Evolutionary conservation across 2,797 vertebrate species (phyloP), one percentile per base, ranked within the genome.

Genomic region (Coccyzus lansbergi): DNA sequence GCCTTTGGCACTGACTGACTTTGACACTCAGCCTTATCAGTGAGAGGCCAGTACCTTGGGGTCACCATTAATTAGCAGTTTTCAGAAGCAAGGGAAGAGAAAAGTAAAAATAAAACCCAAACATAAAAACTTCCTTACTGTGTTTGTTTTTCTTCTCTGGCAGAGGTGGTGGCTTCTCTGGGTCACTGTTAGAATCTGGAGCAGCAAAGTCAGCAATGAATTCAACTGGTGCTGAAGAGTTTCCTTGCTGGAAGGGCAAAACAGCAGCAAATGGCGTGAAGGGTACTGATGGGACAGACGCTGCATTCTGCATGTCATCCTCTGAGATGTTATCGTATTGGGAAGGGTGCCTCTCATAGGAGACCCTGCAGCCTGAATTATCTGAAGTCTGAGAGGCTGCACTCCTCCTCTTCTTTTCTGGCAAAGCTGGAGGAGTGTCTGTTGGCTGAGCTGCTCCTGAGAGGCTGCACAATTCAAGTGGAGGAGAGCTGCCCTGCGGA

Each of bases 71-170:
- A 34, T 59, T 6, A 34, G 42, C 2, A 18, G 59, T 13, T 22
- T 49, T 16, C 69, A 52, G 38, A 63, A 82, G 13, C 26, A 55
- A 62, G 56, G 68, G 71, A 81, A 51, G 26, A 15, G 26, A 75
- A 79, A 76, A 46, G 33, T 20, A n/a, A n/a, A 75, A 76, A 22
- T 1, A 60, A 87, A 90, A 67, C 22, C 6, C 51, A 44, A 72
- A 51, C 26, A n/a, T 5, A 48, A 52, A 28, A 60, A 86, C 33
- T 60, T 29, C 97, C 99, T 99, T 98, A 99, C 99, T 99, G 98
- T 99, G 98, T 96, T 98, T 99, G 98, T 98, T 99, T 95, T 99
- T 99, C 98, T 99, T 99, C 95, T 99, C 99, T 2, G 99, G 99
- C 19, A 99, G 98, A 9, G 99, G 99, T 0, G 99, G 99, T 0